Conservation (phyloP, 2,113 vertebrate species). For the Damaliscus lunatus region DNA sequence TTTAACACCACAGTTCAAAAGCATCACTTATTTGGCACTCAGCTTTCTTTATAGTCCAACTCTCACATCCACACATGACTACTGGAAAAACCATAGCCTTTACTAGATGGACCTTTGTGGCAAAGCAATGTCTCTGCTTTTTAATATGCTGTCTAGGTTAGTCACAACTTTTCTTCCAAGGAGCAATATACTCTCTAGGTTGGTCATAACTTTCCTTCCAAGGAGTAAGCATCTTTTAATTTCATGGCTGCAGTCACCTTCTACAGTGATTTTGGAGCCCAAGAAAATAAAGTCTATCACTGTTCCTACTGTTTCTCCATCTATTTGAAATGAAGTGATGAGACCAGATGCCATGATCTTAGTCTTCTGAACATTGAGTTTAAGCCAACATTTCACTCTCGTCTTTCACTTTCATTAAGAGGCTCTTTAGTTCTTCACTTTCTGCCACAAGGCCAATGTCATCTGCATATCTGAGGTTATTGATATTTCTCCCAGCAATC, state of each 20-base stretch:
- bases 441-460: not conserved
- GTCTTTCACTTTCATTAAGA: not conserved
- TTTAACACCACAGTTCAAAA: not conserved
- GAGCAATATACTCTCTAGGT: too few relatives aligned
- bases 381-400: not conserved
- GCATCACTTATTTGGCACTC: not conserved
- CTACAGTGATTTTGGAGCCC: not conserved
- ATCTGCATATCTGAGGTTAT: not conserved
- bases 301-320: not conserved
- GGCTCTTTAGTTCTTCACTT: not conserved
- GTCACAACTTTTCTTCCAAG: not conserved
- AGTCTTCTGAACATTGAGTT: not conserved
- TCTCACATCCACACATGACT: not conserved
- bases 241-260: not conserved
- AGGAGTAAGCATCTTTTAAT: not conserved
- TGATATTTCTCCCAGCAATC: not conserved
- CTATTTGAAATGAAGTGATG: not conserved
- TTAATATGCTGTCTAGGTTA: not conserved
- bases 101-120: not conserved
- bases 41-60: not conserved
- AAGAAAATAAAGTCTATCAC: not conserved
- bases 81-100: not conserved
- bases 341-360: not conserved
- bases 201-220: not conserved
- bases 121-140: not conserved